These are phyloP conservation scores for Cyprinus carpio DNA, from an alignment of 2,113 vertebrate species.

Conservation along the genomic window DNA sequence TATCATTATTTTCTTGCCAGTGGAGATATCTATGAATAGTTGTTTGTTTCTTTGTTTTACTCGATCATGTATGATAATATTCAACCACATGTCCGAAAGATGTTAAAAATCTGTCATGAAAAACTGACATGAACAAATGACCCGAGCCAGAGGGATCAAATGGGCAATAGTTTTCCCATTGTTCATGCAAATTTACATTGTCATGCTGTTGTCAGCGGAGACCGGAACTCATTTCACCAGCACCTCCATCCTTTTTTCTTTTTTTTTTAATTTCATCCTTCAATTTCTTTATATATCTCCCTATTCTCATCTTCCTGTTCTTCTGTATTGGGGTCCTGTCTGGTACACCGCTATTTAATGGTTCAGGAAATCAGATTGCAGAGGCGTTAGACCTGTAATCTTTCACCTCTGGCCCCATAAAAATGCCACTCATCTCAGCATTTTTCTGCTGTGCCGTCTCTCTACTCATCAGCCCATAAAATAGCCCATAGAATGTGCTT, in stretches of 20 bases:
- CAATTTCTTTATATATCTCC: slow-evolving; percentile 33
- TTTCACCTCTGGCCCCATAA: slow-evolving; percentile 36
- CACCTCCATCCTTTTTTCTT: background rate
- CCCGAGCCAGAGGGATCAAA: background rate
- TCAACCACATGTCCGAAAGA: background rate
- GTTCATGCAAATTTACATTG: slow-evolving; percentile 13
- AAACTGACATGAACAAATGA: background rate
- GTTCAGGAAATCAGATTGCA: slow-evolving; percentile 25
- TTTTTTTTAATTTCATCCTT: slow-evolving; percentile 27
- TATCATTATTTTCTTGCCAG: background rate
- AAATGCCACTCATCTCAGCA: slow-evolving; percentile 17
- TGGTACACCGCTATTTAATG: slow-evolving; percentile 37
- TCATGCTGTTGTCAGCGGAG: background rate
- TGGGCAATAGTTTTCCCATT: background rate
- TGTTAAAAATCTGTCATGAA: background rate
- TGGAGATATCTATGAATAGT: background rate
- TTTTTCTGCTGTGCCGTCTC: background rate
- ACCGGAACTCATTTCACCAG: slow-evolving; percentile 14
- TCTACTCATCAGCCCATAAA: slow-evolving; percentile 14
- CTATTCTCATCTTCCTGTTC: slow-evolving; percentile 33
- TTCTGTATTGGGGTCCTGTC: slow-evolving; percentile 46
- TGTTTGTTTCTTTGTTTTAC: background rate
- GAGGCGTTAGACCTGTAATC: background rate
- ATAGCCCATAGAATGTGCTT: background rate
- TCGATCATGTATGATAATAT: background rate